Percentiles rank a stretch among this genome's conserved stretches.
These are phyloP conservation scores for Phoeniculus purpureus DNA, from an alignment of 2,797 vertebrate genomes.

Conservation along the genomic window DNA sequence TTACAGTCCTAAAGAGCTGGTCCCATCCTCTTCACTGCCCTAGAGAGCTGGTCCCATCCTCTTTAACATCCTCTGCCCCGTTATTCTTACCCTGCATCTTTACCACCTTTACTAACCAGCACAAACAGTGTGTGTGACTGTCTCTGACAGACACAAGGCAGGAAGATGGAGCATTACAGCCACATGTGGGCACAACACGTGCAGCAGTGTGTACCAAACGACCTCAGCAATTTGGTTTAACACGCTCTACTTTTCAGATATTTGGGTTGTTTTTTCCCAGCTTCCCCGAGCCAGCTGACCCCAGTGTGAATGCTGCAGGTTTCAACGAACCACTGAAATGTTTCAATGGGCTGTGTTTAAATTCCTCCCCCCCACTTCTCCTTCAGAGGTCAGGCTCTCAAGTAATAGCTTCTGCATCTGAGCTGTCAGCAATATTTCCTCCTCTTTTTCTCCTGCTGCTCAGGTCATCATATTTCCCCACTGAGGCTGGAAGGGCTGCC, in stretches of 20 bases:
- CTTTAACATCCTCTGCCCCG: background rate
- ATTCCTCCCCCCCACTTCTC: background rate
- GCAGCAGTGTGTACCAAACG: background rate
- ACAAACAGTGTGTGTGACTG: background rate
- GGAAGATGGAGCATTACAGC: background rate
- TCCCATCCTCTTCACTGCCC: too few relatives aligned
- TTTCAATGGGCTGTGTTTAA: background rate
- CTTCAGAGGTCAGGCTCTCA: conserved; percentile 62
- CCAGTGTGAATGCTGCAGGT: background rate
- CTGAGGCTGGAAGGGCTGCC: conserved; percentile 41
- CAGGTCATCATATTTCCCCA: conserved; percentile 61
- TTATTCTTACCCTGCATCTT: background rate
- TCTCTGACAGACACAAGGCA: background rate
- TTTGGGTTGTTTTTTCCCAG: background rate
- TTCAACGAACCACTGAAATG: too few relatives aligned
- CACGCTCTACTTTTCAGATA: background rate
- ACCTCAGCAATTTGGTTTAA: background rate
- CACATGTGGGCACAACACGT: background rate
- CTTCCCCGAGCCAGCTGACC: background rate
- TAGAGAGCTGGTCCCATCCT: too few relatives aligned
- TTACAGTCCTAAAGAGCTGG: too few relatives aligned
- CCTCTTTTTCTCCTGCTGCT: conserved; percentile 45
- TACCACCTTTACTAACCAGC: background rate
- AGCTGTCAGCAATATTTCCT: conserved; percentile 66
- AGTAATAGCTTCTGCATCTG: conserved; percentile 59